Evolutionary conservation across 2,113 vertebrate genomes (phyloP).

Genomic region (Trichechus manatus): DNA sequence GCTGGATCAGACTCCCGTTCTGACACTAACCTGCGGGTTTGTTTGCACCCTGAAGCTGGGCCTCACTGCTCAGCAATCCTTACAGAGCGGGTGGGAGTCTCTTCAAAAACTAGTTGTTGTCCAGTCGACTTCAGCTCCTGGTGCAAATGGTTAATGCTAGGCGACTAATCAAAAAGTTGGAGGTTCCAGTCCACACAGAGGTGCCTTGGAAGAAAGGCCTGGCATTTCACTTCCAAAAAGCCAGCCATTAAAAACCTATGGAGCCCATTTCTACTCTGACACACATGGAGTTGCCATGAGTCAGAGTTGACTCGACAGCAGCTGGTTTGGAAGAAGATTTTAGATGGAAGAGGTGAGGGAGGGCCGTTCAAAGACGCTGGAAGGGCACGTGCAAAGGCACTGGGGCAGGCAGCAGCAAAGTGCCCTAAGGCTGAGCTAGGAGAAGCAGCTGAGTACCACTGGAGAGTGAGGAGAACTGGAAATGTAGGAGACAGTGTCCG

Average conservation of each 20-base stretch:
- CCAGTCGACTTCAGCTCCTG: too few species aligned
- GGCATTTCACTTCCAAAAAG: too few species aligned
- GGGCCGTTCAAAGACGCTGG: neutral
- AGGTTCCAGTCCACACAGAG: too few species aligned
- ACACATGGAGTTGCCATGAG: neutral
- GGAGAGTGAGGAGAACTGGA: neutral
- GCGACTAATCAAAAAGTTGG: neutral
- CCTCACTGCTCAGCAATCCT: neutral
- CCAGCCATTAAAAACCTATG: neutral
- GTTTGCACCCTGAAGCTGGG: rapidly evolving
- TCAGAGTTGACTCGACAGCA: neutral
- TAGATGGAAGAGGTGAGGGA: rapidly evolving
- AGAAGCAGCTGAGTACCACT: rapidly evolving
- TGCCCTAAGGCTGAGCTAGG: rapidly evolving
- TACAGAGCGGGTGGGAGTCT: neutral
- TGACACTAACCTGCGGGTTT: neutral
- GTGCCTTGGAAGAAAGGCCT: too few species aligned
- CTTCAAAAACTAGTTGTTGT: neutral
- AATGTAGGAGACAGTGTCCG: neutral
- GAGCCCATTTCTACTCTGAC: neutral
- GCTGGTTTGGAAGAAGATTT: neutral
- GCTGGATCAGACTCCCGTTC: neutral
- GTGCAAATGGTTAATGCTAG: too few species aligned
- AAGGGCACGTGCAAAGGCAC: neutral
- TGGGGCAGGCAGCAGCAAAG: neutral